Conservation (phyloP, 2,888 invertebrate species). For the Epistrophe eligans region DNA sequence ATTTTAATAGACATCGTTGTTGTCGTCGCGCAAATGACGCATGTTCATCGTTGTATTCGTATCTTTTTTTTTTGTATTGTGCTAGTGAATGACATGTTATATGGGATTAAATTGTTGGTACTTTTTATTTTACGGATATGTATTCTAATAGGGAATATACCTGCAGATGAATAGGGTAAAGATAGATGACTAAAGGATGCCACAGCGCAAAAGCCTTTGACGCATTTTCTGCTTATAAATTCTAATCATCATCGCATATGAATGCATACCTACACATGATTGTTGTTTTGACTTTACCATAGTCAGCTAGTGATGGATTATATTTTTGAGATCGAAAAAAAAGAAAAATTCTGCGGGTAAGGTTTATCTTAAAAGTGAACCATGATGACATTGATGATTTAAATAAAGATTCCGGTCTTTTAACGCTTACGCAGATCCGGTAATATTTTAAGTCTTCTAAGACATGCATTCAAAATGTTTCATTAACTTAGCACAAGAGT, state of each 20-base stretch:
- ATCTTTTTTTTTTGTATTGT: neutral
- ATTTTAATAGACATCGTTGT: constrained; percentile 23
- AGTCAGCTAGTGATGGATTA: neutral
- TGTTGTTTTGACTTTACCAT: neutral
- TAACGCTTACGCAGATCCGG: neutral
- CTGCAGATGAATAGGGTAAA: constrained; percentile 10
- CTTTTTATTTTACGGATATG: neutral
- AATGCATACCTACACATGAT: neutral
- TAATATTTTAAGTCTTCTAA: neutral
- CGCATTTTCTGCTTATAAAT: neutral
- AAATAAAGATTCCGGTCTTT: neutral
- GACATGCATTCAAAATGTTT: neutral
- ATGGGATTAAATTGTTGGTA: neutral
- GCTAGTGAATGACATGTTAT: neutral
- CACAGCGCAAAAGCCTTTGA: neutral
- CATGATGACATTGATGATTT: neutral
- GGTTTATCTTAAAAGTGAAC: neutral
- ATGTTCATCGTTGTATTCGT: neutral
- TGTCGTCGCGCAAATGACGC: constrained; percentile 19
- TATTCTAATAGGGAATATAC: neutral
- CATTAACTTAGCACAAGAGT: too few relatives aligned
- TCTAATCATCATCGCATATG: neutral
- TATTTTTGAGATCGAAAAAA: neutral
- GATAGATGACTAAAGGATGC: neutral
- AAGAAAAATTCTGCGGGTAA: neutral